A percentile compares a stretch with the other conserved stretches of the same genome.
Conservation (phyloP, 2,797 vertebrate genomes). For the Tachyglossus aculeatus region DNA sequence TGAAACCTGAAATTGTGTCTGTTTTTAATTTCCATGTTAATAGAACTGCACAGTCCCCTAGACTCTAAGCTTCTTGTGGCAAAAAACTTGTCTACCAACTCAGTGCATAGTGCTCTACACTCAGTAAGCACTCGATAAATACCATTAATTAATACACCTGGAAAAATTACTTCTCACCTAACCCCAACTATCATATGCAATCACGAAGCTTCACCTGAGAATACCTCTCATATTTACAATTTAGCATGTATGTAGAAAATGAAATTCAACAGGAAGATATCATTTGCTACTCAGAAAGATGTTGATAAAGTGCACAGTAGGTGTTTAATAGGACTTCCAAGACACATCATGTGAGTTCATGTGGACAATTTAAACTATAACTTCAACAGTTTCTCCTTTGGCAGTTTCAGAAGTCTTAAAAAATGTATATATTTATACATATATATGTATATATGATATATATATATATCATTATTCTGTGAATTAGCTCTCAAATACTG, state of each 20-base stretch:
- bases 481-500: no score
- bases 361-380: constrained; percentile 6
- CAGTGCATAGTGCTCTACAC: no score
- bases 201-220: constrained; percentile 36
- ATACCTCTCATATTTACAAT: constrained; percentile 49
- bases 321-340: constrained; percentile 46
- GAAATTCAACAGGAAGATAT: constrained; percentile 56
- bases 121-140: no score
- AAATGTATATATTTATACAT: no score
- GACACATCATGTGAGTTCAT: constrained; percentile 30
- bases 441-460: no score
- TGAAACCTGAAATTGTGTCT: neutral
- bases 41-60: constrained; percentile 16
- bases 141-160: no score
- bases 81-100: no score
- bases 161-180: constrained; percentile 32
- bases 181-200: constrained; percentile 31
- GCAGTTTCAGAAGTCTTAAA: neutral
- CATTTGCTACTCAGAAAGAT: constrained; percentile 35
- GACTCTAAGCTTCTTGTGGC: constrained; percentile 16
- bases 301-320: constrained; percentile 53
- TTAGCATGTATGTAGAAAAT: constrained; percentile 39
- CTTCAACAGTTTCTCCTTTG: neutral
- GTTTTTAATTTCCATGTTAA: constrained; percentile 43
- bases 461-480: no score